These are phyloP conservation scores for Megathymus violae DNA, from an alignment of 1,140 invertebrate genomes.

Conservation along the genomic window DNA sequence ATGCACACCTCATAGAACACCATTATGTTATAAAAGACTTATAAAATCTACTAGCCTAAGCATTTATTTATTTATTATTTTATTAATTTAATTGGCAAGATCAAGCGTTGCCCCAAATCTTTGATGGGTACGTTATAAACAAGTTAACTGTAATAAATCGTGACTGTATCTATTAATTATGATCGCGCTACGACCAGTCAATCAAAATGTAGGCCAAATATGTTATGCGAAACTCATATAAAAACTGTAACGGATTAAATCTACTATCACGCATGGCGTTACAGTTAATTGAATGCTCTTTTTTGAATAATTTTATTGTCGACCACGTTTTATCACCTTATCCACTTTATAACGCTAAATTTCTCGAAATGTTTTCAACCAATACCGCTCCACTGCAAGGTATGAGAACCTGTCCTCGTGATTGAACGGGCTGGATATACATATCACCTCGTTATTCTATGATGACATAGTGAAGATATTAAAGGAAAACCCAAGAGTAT, in stretches of 20 bases:
- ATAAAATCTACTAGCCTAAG: no score
- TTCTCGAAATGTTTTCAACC: no score
- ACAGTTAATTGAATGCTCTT: conserved; percentile 2
- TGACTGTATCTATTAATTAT: conserved; percentile 27
- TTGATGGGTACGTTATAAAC: conserved; percentile 1
- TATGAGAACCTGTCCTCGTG: no score
- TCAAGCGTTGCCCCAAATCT: conserved; percentile 2
- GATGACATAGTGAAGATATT: no score
- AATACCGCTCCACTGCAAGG: no score
- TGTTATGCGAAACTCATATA: conserved; percentile 23
- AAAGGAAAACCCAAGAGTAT: no score
- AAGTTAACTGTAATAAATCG: conserved; percentile 4
- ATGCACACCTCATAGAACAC: no score
- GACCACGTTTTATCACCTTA: not conserved
- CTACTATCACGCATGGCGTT: conserved; percentile 18
- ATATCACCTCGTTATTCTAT: no score
- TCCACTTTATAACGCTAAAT: no score
- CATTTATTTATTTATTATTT: no score
- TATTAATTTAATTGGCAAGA: not conserved
- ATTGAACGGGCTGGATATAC: no score
- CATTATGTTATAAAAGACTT: no score
- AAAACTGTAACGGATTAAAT: conserved; percentile 27
- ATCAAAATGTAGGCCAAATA: conserved; percentile 23
- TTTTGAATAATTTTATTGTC: conserved; percentile 8
- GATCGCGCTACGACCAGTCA: conserved; percentile 15